phyloP scores from a whole-genome alignment of 2,797 vertebrate species.

The Myotis daubentonii region DNA sequence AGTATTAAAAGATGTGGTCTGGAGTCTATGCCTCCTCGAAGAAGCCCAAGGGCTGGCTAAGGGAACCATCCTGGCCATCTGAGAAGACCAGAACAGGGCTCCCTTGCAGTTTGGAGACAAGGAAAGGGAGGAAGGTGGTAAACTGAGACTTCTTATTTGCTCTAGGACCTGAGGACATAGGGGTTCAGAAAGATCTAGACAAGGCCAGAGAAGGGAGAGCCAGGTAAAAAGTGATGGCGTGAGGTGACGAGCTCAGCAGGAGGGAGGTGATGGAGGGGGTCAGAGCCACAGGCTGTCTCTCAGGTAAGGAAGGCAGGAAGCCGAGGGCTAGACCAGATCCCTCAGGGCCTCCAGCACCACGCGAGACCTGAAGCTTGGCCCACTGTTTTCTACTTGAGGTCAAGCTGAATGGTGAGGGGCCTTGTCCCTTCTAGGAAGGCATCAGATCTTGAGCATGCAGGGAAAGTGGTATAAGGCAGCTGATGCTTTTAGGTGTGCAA shows the following conservation, averaged over 20 bases:
- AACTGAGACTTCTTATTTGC: background rate
- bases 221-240: background rate
- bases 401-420: background rate
- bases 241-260: background rate
- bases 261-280: background rate
- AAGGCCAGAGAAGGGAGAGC: background rate
- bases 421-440: background rate
- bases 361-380: background rate
- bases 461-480: background rate
- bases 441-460: background rate
- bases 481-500: no score
- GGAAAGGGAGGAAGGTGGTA: background rate
- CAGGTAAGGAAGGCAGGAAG: background rate
- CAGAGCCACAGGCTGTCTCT: background rate
- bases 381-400: background rate
- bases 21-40: background rate
- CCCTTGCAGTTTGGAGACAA: background rate
- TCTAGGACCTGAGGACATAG: background rate
- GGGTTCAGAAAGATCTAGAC: background rate
- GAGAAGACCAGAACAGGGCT: background rate
- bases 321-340: background rate
- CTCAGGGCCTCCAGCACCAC: background rate
- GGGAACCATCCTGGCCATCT: rapidly evolving
- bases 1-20: background rate
- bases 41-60: background rate